A percentile compares a stretch with the other conserved stretches of the same genome.
Conservation (phyloP, 2,888 invertebrate species). For the Ectemnius cavifrons region DNA sequence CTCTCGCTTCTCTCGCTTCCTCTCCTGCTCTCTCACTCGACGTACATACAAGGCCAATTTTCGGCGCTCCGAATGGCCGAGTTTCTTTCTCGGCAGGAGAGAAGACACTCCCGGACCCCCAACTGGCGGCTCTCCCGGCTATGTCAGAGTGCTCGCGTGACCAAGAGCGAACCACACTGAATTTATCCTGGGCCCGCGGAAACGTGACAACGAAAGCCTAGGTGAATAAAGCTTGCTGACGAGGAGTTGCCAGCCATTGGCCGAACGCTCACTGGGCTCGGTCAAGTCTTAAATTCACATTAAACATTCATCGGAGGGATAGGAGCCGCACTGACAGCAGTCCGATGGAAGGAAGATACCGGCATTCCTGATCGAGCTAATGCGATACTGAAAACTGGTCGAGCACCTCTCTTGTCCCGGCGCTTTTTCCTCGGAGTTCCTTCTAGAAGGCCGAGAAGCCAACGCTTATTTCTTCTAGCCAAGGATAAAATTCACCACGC, state of each 20-base stretch:
- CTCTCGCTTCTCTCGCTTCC: no score
- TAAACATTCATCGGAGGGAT: constrained; percentile 57
- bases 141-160: constrained; percentile 33
- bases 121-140: no score
- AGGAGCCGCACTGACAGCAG: constrained; percentile 54
- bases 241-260: constrained; percentile 30
- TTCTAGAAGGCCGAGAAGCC: constrained; percentile 3
- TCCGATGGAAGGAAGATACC: constrained; percentile 58
- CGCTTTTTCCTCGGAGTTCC: constrained; percentile 36
- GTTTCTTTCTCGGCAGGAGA: no score
- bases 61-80: no score
- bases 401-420: constrained; percentile 32
- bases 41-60: no score
- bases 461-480: no score
- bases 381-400: constrained; percentile 63
- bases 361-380: constrained; percentile 59
- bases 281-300: constrained; percentile 61
- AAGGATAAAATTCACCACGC: no score
- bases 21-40: no score
- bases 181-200: constrained; percentile 60
- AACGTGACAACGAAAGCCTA: constrained; percentile 56
- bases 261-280: constrained; percentile 3
- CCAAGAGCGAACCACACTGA: constrained; percentile 29
- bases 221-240: constrained; percentile 32
- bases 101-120: no score